Evolutionary conservation across 1,140 invertebrate genomes (phyloP), one percentile per base, ranked within the genome.

Genomic region (Ostrea denselamellosa): DNA sequence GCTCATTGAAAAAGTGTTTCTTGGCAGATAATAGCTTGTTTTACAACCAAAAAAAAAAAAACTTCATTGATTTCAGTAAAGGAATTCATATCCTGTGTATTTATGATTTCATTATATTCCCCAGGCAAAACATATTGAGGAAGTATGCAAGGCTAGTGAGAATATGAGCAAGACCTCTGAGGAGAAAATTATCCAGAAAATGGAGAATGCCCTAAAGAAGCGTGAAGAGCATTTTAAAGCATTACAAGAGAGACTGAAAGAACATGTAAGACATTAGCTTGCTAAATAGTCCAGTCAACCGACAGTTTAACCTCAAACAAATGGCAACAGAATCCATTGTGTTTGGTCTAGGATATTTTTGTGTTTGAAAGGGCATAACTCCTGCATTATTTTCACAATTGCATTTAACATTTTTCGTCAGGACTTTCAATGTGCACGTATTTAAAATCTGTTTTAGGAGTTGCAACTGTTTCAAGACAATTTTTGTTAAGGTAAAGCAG

Each of bases 171-270:
- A 92, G 88, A 56, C 81, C 53, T 90, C 90, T 19, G 92, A 93
- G 83, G 93, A 94, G 83, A 93, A 93, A 89, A 90, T 93, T 14
- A 91, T 94, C n/a, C 85, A 86, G 85, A 94, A 94, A 91, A 93
- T 94, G 93, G 93, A 94, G 86, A 93, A 91, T 86, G 92, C 92
- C 52, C 86, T 94, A 52, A 93, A 91, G 89, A 94, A 94, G 87
- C 89, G 93, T 44, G 93, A 94, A 87, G 92, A 93, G 71, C 91
- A 93, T 83, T 90, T 93, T 17, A 91, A 88, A 85, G 88, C 89
- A 86, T 88, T 94, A 52, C 91, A 92, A 89, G 91, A 94, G 68
- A 87, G 92, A 62, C 91, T 94, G 28, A 88, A 91, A 71, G 93
- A 94, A 85, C 93, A 93, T 91, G 93, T 94, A 89, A 92, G 93